phyloP scores from a whole-genome alignment of 1,140 invertebrate genomes.

The Zeugodacus cucurbitae region DNA sequence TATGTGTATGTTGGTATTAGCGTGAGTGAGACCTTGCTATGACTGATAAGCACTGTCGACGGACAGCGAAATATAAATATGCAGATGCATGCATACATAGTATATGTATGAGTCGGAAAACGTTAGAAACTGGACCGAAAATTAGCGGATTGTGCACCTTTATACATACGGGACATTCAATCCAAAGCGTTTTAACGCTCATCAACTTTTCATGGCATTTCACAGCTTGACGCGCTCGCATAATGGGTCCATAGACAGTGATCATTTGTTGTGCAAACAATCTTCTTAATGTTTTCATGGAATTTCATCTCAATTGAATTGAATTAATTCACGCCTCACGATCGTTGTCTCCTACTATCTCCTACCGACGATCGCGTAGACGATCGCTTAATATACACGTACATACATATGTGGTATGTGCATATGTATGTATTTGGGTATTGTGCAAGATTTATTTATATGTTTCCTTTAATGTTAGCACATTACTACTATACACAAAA shows the following conservation, averaged over 20 bases:
- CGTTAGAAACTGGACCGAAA: background rate
- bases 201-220: constrained; percentile 57
- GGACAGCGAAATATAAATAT: background rate
- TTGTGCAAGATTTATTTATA: background rate
- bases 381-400: background rate
- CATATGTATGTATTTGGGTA: background rate
- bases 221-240: constrained; percentile 66
- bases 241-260: constrained; percentile 52
- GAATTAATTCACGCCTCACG: constrained; percentile 66
- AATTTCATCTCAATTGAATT: constrained; percentile 63
- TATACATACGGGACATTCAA: background rate
- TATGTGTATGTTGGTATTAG: background rate
- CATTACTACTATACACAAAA: background rate
- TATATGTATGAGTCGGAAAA: background rate
- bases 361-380: background rate
- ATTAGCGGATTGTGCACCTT: too few species aligned
- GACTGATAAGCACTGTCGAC: background rate
- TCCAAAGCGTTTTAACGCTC: constrained; percentile 47
- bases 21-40: background rate
- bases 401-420: background rate
- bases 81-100: background rate
- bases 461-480: background rate
- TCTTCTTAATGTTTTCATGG: constrained; percentile 53
- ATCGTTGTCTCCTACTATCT: background rate
- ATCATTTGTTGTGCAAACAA: constrained; percentile 32